These are phyloP conservation scores for Tetramorium alpestre DNA, from an alignment of 1,140 invertebrate genomes.

Conservation along the genomic window DNA sequence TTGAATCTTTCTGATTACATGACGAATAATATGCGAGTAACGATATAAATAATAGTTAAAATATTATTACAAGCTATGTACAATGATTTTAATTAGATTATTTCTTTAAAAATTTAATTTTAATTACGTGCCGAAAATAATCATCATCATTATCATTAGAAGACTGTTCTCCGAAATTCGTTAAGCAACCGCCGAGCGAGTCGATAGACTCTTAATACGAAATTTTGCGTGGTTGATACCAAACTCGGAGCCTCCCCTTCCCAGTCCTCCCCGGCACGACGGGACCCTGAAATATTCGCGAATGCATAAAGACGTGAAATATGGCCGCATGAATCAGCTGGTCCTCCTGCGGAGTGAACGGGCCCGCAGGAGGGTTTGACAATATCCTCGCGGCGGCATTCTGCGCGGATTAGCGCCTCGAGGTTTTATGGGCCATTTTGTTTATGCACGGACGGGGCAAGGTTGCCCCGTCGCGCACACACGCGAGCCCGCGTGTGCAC, in stretches of 20 bases:
- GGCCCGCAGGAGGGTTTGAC: conserved; percentile 79
- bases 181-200: neutral
- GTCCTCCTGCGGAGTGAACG: conserved; percentile 76
- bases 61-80: neutral
- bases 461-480: conserved; percentile 66
- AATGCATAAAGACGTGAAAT: conserved; percentile 80
- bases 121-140: neutral
- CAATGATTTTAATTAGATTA: neutral
- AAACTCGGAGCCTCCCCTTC: conserved; percentile 4
- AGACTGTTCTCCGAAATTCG: neutral
- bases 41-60: neutral
- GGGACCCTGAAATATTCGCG: conserved; percentile 77
- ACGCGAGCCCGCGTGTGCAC: neutral
- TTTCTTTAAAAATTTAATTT: neutral
- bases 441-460: conserved; percentile 80
- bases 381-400: conserved; percentile 80
- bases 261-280: conserved; percentile 48
- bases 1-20: neutral
- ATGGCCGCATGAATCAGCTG: conserved; percentile 81
- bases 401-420: conserved; percentile 81
- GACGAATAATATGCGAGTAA: neutral
- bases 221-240: conserved; percentile 67
- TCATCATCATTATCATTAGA: neutral
- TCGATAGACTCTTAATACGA: conserved; percentile 69
- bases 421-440: conserved; percentile 81